phyloP scores from a whole-genome alignment of 2,888 invertebrate genomes.

The Herminia tarsipennalis region DNA sequence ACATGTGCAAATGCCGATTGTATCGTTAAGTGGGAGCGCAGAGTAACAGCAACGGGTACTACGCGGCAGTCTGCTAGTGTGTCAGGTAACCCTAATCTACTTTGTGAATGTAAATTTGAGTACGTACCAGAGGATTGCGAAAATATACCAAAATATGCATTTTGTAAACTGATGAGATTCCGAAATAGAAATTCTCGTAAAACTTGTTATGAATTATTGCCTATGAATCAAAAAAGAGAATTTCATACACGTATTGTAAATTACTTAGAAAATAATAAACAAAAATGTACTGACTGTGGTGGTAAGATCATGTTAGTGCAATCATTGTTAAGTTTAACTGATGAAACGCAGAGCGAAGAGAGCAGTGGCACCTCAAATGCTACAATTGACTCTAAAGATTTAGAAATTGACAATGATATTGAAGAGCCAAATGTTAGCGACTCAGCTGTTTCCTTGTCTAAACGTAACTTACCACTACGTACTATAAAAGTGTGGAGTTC shows the following conservation, averaged over 20 bases:
- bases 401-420: constrained; percentile 2
- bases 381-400: background rate
- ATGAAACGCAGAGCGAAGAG: constrained; percentile 2
- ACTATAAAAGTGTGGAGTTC: constrained; percentile 6
- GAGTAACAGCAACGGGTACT: constrained; percentile 25
- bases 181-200: constrained; percentile 78
- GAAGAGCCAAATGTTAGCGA: no score
- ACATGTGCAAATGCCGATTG: constrained; percentile 76
- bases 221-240: constrained; percentile 83
- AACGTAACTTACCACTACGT: background rate
- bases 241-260: constrained; percentile 82
- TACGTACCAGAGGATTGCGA: constrained; percentile 60
- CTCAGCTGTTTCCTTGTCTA: no score
- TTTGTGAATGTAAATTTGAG: constrained; percentile 72
- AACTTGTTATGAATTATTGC: constrained; percentile 83
- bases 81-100: constrained; percentile 42
- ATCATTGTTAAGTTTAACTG: constrained; percentile 49
- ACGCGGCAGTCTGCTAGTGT: constrained; percentile 27
- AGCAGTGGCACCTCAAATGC: constrained; percentile 1
- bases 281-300: constrained; percentile 81
- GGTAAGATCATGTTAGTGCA: constrained; percentile 69
- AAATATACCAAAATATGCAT: constrained; percentile 82
- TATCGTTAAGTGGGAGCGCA: constrained; percentile 44
- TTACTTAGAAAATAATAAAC: constrained; percentile 78
- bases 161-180: constrained; percentile 86